Conservation (phyloP, 2,888 invertebrate genomes). For the Syritta pipiens region DNA sequence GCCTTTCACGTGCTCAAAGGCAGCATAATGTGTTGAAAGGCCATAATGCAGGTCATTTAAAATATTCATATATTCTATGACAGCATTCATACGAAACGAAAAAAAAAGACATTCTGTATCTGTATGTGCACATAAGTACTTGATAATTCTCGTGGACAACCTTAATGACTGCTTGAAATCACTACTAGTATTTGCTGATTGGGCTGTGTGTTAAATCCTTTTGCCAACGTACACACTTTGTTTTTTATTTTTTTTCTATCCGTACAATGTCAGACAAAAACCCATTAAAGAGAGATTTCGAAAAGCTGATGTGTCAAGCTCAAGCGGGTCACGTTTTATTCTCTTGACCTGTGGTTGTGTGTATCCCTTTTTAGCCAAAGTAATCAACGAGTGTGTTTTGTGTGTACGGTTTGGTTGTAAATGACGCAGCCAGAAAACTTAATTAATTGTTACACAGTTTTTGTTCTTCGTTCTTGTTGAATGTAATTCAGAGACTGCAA, state of each 20-base stretch:
- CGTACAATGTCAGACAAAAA: not conserved
- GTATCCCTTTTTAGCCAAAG: not conserved
- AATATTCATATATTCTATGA: not conserved
- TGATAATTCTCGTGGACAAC: no score
- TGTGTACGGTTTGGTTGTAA: not conserved
- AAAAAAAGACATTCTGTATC: no score
- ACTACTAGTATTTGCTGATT: no score
- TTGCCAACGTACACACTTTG: no score
- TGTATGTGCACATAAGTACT: no score
- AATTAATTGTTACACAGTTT: conserved; percentile 4
- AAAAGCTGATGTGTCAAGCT: not conserved
- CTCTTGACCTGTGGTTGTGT: conserved; percentile 11
- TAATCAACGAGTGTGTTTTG: not conserved
- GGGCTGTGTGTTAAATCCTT: no score
- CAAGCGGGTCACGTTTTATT: conserved; percentile 6
- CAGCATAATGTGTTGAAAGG: not conserved
- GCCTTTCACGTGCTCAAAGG: not conserved
- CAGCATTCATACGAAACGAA: no score
- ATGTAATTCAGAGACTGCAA: conserved; percentile 5
- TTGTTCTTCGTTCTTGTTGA: conserved; percentile 3
- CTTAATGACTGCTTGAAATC: no score
- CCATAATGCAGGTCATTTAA: not conserved
- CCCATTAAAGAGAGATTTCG: not conserved
- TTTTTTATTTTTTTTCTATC: not conserved
- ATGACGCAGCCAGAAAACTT: conserved; percentile 9